Percentiles rank a stretch among this genome's conserved stretches.
These are phyloP conservation scores for Porites cylindrica DNA, from an alignment of 92 coral and sea anemone genomes.

Conservation along the genomic window DNA sequence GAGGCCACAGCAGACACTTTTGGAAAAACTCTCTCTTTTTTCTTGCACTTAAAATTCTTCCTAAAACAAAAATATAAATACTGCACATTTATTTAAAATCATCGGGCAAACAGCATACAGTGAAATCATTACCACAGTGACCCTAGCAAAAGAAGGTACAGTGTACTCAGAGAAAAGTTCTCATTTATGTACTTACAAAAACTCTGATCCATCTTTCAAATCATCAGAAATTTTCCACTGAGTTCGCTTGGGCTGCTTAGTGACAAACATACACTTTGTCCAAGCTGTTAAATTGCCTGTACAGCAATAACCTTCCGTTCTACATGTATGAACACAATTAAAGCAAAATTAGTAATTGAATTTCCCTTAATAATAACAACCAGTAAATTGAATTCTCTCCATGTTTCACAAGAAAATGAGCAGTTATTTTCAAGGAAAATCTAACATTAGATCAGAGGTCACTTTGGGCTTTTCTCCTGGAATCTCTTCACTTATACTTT, in stretches of 20 bases:
- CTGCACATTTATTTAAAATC: neutral
- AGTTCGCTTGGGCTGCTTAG: constrained; percentile 86
- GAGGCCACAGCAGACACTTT: constrained; percentile 59
- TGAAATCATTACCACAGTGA: neutral
- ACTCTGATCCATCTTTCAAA: constrained; percentile 78
- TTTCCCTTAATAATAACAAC: too few relatives aligned
- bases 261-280: constrained; percentile 93
- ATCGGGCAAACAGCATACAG: neutral
- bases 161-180: too few relatives aligned
- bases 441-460: too few relatives aligned
- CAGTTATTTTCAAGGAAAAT: too few relatives aligned
- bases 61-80: constrained; percentile 33
- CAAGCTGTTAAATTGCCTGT: constrained; percentile 96
- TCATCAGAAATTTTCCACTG: constrained; percentile 81
- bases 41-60: constrained; percentile 82
- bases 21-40: constrained; percentile 84
- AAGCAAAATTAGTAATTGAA: neutral
- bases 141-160: too few relatives aligned
- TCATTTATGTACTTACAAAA: constrained; percentile 68
- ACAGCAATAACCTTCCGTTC: constrained; percentile 93
- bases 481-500: too few relatives aligned
- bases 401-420: neutral
- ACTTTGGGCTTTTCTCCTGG: too few relatives aligned
- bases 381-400: neutral
- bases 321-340: neutral